Conservation (phyloP, 1,140 invertebrate genomes). For the Vanessa atalanta region DNA sequence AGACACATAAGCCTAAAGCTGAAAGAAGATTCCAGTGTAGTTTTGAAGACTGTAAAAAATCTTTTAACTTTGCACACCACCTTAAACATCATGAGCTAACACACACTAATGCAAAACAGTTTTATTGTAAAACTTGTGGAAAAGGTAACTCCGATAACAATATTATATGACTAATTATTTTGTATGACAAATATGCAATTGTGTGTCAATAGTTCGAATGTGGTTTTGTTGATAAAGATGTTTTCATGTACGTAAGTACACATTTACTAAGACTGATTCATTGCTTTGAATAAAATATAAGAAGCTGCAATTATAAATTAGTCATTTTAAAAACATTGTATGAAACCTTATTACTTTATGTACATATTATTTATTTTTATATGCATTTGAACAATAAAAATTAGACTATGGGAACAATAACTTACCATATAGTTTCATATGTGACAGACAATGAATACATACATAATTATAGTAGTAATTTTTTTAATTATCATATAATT, state of each 20-base stretch:
- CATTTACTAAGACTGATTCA: background rate
- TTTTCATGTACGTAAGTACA: background rate
- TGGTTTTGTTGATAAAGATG: background rate
- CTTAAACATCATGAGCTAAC: conserved; percentile 69
- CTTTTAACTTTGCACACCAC: conserved; percentile 71
- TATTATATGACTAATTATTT: conserved; percentile 3
- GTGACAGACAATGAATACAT: too few relatives aligned
- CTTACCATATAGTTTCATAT: too few relatives aligned
- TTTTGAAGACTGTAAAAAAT: conserved; percentile 58
- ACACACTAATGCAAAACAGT: conserved; percentile 60
- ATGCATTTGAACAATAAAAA: too few relatives aligned
- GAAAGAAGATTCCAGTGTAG: conserved; percentile 60
- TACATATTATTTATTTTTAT: too few relatives aligned
- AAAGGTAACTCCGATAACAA: conserved; percentile 52
- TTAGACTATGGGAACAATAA: too few relatives aligned
- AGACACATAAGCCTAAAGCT: conserved; percentile 62
- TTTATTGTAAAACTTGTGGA: conserved; percentile 61
- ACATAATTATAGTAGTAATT: too few relatives aligned
- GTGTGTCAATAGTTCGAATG: background rate
- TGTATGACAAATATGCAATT: background rate
- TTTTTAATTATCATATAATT: too few relatives aligned
- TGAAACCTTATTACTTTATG: too few relatives aligned
- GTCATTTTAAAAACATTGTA: too few relatives aligned
- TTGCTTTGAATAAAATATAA: too few relatives aligned
- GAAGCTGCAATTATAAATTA: too few relatives aligned